A percentile compares a stretch with the other conserved stretches of the same genome.
These are phyloP conservation scores for Pseudochirops cupreus DNA, from an alignment of 2,797 vertebrate genomes.

Conservation along the genomic window DNA sequence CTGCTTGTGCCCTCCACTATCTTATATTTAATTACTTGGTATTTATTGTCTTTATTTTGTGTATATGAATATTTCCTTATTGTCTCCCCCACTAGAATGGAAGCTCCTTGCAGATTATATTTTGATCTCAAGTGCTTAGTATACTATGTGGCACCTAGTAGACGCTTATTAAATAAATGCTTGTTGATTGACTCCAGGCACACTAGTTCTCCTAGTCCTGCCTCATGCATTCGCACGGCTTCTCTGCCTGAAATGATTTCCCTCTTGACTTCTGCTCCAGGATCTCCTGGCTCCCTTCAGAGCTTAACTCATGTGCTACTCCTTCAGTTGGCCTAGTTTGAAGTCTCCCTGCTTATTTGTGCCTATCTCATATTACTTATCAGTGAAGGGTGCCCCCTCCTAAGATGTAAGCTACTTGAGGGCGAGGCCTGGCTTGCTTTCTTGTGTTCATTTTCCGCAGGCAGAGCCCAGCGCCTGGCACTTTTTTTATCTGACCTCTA, in stretches of 20 bases:
- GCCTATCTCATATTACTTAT: background rate
- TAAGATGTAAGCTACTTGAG: background rate
- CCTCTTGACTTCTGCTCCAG: background rate
- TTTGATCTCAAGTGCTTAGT: background rate
- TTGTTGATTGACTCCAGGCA: background rate
- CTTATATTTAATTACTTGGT: background rate
- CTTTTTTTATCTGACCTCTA: background rate
- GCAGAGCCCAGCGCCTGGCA: background rate
- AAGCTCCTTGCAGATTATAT: background rate
- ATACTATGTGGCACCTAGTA: background rate
- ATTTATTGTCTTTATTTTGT: background rate
- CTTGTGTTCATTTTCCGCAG: background rate
- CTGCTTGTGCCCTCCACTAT: background rate
- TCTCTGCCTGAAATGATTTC: too few relatives aligned
- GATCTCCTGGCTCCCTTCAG: background rate
- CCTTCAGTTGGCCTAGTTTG: background rate
- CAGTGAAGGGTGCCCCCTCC: background rate
- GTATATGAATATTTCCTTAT: background rate
- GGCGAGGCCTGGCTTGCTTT: background rate
- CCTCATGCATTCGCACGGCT: background rate
- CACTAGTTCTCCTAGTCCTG: background rate
- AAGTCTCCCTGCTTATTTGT: background rate
- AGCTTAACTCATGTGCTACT: background rate
- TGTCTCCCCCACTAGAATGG: background rate
- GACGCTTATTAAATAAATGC: background rate